Percentiles rank a stretch among this genome's conserved stretches.
These are phyloP conservation scores for Pseudoatta argentina DNA, from an alignment of 1,140 invertebrate genomes.

Conservation along the genomic window DNA sequence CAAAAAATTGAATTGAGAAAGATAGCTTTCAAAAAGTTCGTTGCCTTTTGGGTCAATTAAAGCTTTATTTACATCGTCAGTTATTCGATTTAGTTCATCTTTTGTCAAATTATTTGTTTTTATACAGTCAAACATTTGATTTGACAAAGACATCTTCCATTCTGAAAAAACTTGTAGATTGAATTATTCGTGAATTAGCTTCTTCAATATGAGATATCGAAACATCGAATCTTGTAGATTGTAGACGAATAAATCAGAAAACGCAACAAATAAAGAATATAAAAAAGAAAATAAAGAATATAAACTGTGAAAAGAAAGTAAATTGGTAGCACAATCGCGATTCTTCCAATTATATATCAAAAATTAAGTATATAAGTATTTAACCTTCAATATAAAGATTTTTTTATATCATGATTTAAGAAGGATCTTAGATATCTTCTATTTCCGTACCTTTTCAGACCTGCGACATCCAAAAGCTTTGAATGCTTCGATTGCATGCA, in stretches of 20 bases:
- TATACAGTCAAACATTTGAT: constrained; percentile 72
- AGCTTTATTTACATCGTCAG: constrained; percentile 76
- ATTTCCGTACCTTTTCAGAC: no score
- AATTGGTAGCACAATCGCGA: background rate
- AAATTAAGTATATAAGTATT: background rate
- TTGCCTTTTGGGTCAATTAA: constrained; percentile 69
- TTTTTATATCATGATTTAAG: no score
- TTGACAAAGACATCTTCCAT: constrained; percentile 62
- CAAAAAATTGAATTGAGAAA: constrained; percentile 41
- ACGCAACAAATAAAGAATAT: background rate
- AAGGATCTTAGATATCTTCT: no score
- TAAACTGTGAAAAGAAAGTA: background rate
- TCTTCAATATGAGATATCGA: background rate
- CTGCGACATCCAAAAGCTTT: no score
- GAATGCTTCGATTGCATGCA: no score
- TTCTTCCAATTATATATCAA: background rate
- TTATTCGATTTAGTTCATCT: constrained; percentile 75
- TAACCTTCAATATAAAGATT: no score
- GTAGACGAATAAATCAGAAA: background rate
- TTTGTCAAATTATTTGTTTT: constrained; percentile 72
- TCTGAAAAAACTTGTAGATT: background rate
- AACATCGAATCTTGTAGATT: background rate
- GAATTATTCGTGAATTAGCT: background rate
- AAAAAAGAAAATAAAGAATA: background rate
- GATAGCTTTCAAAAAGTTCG: constrained; percentile 76